Evolutionary conservation across 2,113 vertebrate species (phyloP), one percentile per base, ranked within the genome.

Genomic region (Dicentrarchus labrax): DNA sequence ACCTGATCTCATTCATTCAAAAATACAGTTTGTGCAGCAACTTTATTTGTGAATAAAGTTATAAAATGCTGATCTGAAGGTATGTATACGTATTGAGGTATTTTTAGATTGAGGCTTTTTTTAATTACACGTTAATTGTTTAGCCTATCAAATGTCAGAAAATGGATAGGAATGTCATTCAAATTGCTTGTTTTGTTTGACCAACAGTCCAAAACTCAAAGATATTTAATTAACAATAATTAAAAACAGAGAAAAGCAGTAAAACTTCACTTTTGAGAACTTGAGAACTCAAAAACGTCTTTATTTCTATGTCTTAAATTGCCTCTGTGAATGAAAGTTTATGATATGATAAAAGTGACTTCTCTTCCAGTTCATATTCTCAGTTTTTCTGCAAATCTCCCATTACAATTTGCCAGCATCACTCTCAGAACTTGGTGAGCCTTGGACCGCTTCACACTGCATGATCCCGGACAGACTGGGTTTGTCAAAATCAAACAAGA

Each of bases 401-500:
- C 56, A 24, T 76, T n/a, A 60, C 15, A 19, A 21, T 74, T 64
- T 76, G 75, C 78, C 86, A 84, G 77, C 47, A 66, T 66, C n/a
- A 9, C 59, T 79, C 71, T 70, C 72, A 73, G 69, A 67, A 86
- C 68, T 78, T 21, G 11, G 43, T 74, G 82, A 82, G 71, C 38
- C 72, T 92, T 86, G 87, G 86, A 75, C 22, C 2, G 39, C 65
- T 57, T 72, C 70, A 0, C 77, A 56, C 22, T 1, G 38, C 74
- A 36, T 48, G 76, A 90, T 85, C 80, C 62, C 19, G 8, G 74
- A 66, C 81, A 85, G 72, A 21, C 81, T 77, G 85, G 10, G 74
- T 51, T 90, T 8, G 30, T 80, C 72, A 62, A 76, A 84, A 83
- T 78, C 81, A 86, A 83, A 88, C 47, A 71, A 78, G 72, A 64